Conservation (phyloP, 2,113 vertebrate genomes). For the Phaethornis superciliosus region DNA sequence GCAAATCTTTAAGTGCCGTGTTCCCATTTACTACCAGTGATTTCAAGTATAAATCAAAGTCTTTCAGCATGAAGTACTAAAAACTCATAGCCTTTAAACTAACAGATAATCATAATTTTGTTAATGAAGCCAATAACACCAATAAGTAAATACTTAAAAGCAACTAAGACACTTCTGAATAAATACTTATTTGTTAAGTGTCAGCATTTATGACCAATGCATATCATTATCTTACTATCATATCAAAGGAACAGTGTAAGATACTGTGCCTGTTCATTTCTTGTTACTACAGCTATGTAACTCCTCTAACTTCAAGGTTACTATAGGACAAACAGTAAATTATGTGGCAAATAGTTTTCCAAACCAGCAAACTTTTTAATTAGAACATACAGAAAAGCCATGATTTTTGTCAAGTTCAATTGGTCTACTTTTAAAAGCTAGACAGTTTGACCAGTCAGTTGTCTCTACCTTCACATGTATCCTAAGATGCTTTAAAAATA, state of each 20-base stretch:
- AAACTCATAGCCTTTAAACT: conserved; percentile 17
- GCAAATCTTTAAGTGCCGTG: background rate
- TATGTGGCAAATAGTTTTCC: background rate
- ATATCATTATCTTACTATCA: background rate
- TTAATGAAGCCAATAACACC: conserved; percentile 29
- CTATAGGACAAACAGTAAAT: background rate
- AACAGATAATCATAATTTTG: background rate
- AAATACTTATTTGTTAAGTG: conserved; percentile 7
- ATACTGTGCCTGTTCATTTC: background rate
- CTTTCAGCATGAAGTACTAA: conserved; percentile 3
- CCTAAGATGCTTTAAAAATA: background rate
- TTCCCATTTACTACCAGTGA: background rate
- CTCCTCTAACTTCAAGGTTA: background rate
- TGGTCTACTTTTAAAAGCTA: background rate
- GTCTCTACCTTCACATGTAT: background rate
- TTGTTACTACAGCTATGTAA: background rate
- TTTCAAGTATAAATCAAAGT: conserved; percentile 21
- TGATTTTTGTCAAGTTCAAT: background rate
- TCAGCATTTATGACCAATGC: background rate
- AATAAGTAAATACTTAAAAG: conserved; percentile 18
- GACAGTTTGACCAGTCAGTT: background rate
- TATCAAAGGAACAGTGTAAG: background rate
- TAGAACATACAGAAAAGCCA: background rate
- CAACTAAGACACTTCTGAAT: conserved; percentile 7
- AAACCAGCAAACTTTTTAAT: conserved; percentile 8